phyloP scores from a whole-genome alignment of 2,797 vertebrate species.

The Trichosurus vulpecula region DNA sequence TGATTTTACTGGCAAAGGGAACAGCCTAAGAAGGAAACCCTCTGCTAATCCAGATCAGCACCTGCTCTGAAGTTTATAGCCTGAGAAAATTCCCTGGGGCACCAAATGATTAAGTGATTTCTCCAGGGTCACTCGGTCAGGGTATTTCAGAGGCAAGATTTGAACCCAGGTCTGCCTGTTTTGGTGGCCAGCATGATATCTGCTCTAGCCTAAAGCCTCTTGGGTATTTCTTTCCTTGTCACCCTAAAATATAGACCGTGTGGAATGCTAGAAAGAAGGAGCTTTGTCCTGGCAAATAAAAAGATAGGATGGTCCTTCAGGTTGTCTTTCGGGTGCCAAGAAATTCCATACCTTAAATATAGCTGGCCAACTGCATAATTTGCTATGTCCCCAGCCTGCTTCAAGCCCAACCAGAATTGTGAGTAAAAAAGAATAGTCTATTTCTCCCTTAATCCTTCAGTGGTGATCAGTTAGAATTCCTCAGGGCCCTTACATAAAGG shows the following conservation, averaged over 20 bases:
- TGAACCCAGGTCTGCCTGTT: not conserved
- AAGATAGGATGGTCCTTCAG: not conserved
- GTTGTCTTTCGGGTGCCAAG: slow-evolving; percentile 1
- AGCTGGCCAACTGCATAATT: not conserved
- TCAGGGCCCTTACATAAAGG: slow-evolving; percentile 1
- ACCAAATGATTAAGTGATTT: not conserved
- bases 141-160: not conserved
- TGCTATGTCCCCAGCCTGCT: slow-evolving; percentile 3
- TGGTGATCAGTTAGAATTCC: not conserved
- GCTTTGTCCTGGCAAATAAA: not conserved
- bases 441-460: slow-evolving; percentile 12
- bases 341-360: slow-evolving; percentile 23
- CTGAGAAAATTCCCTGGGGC: not conserved
- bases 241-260: not conserved
- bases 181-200: not conserved
- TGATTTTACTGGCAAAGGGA: not conserved
- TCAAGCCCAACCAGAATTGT: slow-evolving; percentile 2
- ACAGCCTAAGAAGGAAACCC: not conserved
- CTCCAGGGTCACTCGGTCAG: not conserved
- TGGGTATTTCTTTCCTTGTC: not conserved
- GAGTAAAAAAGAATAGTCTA: slow-evolving; percentile 44
- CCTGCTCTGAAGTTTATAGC: not conserved
- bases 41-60: not conserved
- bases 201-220: not conserved
- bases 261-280: slow-evolving; percentile 14